Percentiles rank a stretch among this genome's conserved stretches.
phyloP scores from a whole-genome alignment of 2,888 invertebrate genomes.

The Ormyrus nitidulus region DNA sequence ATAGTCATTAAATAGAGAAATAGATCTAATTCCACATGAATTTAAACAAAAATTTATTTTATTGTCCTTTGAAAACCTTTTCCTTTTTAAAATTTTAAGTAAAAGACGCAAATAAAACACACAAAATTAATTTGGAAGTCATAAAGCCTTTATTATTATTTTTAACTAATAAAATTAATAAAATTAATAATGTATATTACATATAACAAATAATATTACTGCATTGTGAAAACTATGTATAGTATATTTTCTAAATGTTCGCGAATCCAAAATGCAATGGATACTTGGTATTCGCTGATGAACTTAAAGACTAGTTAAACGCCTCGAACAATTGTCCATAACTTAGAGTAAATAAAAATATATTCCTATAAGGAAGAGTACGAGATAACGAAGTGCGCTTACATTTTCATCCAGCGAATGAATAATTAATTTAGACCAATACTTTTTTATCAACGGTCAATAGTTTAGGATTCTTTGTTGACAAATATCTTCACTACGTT shows the following conservation, averaged over 20 bases:
- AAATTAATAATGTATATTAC: slow-evolving; percentile 52
- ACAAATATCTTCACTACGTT: slow-evolving; percentile 27
- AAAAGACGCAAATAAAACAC: not conserved
- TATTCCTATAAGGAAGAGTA: slow-evolving; percentile 37
- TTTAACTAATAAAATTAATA: slow-evolving; percentile 56
- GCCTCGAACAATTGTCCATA: slow-evolving; percentile 54
- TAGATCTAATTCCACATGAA: slow-evolving; percentile 57
- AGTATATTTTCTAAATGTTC: slow-evolving; percentile 53
- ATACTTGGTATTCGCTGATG: slow-evolving; percentile 46
- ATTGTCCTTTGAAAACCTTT: not conserved
- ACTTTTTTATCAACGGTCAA: slow-evolving; percentile 31
- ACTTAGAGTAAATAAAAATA: slow-evolving; percentile 38
- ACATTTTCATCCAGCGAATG: slow-evolving; percentile 43
- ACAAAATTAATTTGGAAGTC: slow-evolving; percentile 46
- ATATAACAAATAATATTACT: slow-evolving; percentile 58
- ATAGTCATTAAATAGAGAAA: slow-evolving; percentile 57
- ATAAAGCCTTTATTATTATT: slow-evolving; percentile 56
- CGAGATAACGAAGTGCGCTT: slow-evolving; percentile 45
- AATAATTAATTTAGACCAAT: slow-evolving; percentile 50
- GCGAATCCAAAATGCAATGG: slow-evolving; percentile 47
- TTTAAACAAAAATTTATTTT: slow-evolving; percentile 10
- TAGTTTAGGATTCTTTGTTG: slow-evolving; percentile 38
- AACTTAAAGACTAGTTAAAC: slow-evolving; percentile 60
- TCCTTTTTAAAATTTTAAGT: not conserved
- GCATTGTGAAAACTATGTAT: slow-evolving; percentile 55